phyloP scores from a whole-genome alignment of 2,113 vertebrate genomes.

The Polyodon spathula region DNA sequence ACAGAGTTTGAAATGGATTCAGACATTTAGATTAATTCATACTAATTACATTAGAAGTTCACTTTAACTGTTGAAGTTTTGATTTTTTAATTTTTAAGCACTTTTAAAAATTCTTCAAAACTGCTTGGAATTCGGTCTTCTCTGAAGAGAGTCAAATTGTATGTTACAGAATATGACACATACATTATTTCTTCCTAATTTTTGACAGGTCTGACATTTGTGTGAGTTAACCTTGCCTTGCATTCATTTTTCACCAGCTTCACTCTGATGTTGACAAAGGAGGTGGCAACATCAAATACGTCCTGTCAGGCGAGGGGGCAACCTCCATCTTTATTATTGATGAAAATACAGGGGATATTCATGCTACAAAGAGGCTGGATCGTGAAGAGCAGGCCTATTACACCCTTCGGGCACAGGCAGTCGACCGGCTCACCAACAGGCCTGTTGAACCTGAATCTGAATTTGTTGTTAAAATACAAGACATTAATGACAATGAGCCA shows the following conservation, averaged over 20 bases:
- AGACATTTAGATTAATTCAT: no score
- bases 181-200: slow-evolving; percentile 42
- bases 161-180: slow-evolving; percentile 24
- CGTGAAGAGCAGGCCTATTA: slow-evolving; percentile 92
- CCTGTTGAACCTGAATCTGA: slow-evolving; percentile 85
- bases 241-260: slow-evolving; percentile 72
- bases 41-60: slow-evolving; percentile 6
- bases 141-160: slow-evolving; percentile 28
- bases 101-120: not conserved
- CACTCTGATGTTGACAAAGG: slow-evolving; percentile 96
- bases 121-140: not conserved
- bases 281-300: slow-evolving; percentile 90
- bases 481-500: slow-evolving; percentile 95
- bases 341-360: slow-evolving; percentile 93
- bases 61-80: not conserved
- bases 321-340: slow-evolving; percentile 97
- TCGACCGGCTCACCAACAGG: slow-evolving; percentile 76
- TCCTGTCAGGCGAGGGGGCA: slow-evolving; percentile 86
- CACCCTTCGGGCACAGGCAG: slow-evolving; percentile 79
- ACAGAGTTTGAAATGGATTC: no score
- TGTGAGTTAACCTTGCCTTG: slow-evolving; percentile 58
- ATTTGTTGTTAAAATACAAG: slow-evolving; percentile 94
- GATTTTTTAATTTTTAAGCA: not conserved
- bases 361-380: slow-evolving; percentile 89
- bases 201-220: slow-evolving; percentile 36